These are phyloP conservation scores for Rhodinocichla rosea DNA, from an alignment of 2,113 vertebrate genomes.

Conservation along the genomic window DNA sequence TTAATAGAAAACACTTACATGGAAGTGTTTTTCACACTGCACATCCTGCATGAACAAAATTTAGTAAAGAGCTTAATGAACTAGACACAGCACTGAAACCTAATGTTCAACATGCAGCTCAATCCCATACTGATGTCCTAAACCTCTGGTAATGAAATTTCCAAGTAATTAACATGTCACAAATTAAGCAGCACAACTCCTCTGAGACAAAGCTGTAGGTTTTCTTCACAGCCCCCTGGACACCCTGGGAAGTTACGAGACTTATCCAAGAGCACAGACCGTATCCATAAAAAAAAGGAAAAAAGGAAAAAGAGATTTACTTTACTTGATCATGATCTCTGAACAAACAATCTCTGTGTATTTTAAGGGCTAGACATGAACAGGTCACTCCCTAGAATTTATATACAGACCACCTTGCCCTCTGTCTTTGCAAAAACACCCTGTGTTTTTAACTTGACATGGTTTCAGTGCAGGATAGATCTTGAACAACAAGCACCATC, in stretches of 20 bases:
- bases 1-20: neutral
- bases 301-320: neutral
- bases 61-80: neutral
- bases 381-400: neutral
- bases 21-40: neutral
- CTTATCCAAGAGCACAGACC: neutral
- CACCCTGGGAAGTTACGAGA: neutral
- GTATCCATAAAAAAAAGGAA: neutral
- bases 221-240: neutral
- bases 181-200: neutral
- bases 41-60: neutral
- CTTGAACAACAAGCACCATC: neutral
- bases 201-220: neutral
- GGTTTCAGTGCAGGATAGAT: neutral
- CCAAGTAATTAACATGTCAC: neutral
- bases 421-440: neutral
- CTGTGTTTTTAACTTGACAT: neutral
- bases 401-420: neutral
- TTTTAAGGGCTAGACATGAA: neutral
- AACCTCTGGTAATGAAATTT: neutral
- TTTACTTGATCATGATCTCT: neutral
- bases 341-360: neutral
- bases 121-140: neutral
- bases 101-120: neutral
- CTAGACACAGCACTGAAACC: neutral